Evolutionary conservation across 2,888 invertebrate species (phyloP).

Genomic region (Pyrochroa serraticornis): DNA sequence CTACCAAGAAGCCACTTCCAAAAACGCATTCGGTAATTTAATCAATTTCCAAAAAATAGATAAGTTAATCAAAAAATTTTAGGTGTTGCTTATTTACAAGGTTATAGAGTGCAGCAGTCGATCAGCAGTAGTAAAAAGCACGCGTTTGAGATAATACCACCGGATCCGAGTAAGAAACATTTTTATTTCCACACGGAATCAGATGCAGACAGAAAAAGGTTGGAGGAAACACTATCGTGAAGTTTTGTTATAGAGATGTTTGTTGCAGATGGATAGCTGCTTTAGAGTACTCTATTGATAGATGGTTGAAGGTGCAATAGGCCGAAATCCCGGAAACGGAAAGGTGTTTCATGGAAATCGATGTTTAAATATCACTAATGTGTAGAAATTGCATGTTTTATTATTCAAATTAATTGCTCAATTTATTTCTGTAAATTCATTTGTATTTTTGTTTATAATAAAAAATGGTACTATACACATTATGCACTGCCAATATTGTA

Average conservation of each 20-base stretch:
- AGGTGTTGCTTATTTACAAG: conserved; percentile 94
- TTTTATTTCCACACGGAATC: conserved; percentile 93
- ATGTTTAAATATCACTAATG: conserved; percentile 22
- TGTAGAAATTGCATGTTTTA: conserved; percentile 24
- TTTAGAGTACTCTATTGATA: conserved; percentile 91
- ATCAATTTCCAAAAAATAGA: neutral
- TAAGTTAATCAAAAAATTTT: conserved; percentile 26
- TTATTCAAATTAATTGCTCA: conserved; percentile 22
- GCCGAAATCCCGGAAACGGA: neutral
- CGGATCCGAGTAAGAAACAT: conserved; percentile 83
- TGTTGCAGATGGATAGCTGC: conserved; percentile 88
- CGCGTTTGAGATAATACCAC: conserved; percentile 89
- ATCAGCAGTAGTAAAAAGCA: conserved; percentile 87
- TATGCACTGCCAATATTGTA: conserved; percentile 24
- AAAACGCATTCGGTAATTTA: conserved; percentile 81
- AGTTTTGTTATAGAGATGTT: conserved; percentile 27
- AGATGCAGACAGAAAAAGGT: conserved; percentile 95
- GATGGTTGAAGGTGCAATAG: conserved; percentile 84
- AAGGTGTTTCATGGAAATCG: conserved; percentile 7
- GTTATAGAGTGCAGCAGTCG: conserved; percentile 87
- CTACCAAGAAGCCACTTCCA: conserved; percentile 86
- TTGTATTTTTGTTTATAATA: conserved; percentile 28
- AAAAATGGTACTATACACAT: conserved; percentile 24
- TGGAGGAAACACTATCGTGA: conserved; percentile 25
- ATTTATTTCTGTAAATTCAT: conserved; percentile 23